These are phyloP conservation scores for Morpho achilles DNA, from an alignment of 2,888 invertebrate species.

Conservation along the genomic window DNA sequence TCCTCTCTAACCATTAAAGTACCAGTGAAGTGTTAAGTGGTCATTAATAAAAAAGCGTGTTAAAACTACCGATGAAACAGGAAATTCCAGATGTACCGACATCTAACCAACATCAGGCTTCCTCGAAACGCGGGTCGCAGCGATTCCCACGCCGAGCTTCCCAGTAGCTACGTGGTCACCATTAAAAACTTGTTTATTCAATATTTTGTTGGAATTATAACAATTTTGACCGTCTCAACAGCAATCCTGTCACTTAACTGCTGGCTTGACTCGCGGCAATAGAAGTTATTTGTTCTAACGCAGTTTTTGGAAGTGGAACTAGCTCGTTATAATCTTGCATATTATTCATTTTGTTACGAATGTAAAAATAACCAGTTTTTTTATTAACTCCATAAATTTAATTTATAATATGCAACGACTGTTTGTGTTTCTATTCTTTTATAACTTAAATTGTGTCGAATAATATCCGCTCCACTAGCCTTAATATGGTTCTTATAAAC, in stretches of 20 bases:
- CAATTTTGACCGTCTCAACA: constrained; percentile 14
- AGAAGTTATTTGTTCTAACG: constrained; percentile 3
- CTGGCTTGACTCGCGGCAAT: constrained; percentile 10
- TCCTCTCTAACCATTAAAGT: no score
- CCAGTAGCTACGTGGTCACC: constrained; percentile 17
- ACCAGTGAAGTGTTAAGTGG: background rate
- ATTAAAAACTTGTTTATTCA: constrained; percentile 27
- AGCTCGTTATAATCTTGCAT: background rate
- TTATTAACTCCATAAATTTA: no score
- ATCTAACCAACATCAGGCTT: constrained; percentile 10
- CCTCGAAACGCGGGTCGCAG: constrained; percentile 19
- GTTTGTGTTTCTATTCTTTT: no score
- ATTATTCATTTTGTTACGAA: background rate
- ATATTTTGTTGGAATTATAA: constrained; percentile 22
- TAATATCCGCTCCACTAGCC: no score
- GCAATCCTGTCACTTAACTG: constrained; percentile 15
- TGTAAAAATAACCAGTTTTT: no score
- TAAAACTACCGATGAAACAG: constrained; percentile 12
- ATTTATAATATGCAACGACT: no score
- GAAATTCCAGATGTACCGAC: constrained; percentile 18
- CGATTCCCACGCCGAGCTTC: constrained; percentile 26
- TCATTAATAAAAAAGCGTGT: background rate
- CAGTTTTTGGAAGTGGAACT: constrained; percentile 1
- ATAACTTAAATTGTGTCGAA: no score
- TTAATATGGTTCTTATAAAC: no score